These are phyloP conservation scores for Lineus longissimus DNA, from an alignment of 1,140 invertebrate genomes.

Conservation along the genomic window DNA sequence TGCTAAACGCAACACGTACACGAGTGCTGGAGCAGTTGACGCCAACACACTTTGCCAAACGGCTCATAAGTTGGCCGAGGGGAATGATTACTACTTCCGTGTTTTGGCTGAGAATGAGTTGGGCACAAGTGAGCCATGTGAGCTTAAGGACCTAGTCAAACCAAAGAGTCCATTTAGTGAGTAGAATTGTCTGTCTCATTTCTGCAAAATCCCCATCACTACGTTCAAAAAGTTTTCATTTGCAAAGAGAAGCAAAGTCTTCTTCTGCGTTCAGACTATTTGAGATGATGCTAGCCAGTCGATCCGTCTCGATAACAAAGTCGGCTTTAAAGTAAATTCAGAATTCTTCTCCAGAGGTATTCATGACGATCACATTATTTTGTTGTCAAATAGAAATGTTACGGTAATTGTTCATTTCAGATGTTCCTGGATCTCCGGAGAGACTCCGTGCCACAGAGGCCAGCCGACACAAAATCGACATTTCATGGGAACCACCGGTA, in stretches of 20 bases:
- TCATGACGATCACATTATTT: too few relatives aligned
- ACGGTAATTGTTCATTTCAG: constrained; percentile 35
- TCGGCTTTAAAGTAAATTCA: too few relatives aligned
- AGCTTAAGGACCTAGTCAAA: constrained; percentile 65
- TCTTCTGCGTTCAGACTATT: too few relatives aligned
- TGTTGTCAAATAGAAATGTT: too few relatives aligned
- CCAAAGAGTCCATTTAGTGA: constrained; percentile 92
- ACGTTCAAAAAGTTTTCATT: background rate
- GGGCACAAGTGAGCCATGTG: constrained; percentile 87
- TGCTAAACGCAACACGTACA: constrained; percentile 64
- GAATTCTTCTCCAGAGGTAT: too few relatives aligned
- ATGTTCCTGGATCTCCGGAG: constrained; percentile 64
- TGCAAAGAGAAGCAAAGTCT: too few relatives aligned
- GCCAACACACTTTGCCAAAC: constrained; percentile 64
- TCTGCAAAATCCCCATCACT: background rate
- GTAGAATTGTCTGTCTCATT: constrained; percentile 13
- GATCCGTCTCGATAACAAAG: too few relatives aligned
- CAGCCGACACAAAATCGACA: constrained; percentile 87
- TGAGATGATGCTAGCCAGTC: too few relatives aligned
- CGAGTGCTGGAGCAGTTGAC: constrained; percentile 10
- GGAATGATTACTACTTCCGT: constrained; percentile 90
- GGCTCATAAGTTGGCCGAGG: constrained; percentile 82
- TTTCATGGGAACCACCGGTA: constrained; percentile 73
- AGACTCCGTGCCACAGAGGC: constrained; percentile 84
- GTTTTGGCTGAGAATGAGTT: constrained; percentile 96